phyloP scores from a whole-genome alignment of 2,113 vertebrate species.

The Nyctereutes procyonoides region DNA sequence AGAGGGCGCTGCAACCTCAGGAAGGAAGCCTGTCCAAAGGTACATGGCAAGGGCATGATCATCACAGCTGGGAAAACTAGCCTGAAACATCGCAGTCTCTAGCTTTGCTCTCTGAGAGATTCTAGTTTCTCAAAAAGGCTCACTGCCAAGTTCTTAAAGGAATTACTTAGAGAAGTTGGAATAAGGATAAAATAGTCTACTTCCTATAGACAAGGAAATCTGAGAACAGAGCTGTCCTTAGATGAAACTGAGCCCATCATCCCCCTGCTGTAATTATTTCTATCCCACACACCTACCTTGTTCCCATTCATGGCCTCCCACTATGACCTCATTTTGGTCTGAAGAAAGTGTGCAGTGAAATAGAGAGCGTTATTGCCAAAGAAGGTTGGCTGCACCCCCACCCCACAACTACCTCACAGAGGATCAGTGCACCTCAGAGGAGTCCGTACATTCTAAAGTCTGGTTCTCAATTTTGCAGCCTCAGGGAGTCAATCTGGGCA shows the following conservation, averaged over 20 bases:
- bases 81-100: neutral
- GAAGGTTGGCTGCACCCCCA: neutral
- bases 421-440: neutral
- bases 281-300: neutral
- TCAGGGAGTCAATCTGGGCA: neutral
- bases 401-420: neutral
- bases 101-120: neutral
- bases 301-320: neutral
- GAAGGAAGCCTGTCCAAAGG: neutral
- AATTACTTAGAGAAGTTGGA: neutral
- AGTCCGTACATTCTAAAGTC: neutral
- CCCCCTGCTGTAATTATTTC: neutral
- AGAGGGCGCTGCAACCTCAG: neutral
- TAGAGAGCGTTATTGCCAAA: neutral
- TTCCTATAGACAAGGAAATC: neutral
- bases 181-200: neutral
- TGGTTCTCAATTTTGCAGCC: neutral
- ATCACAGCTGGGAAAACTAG: neutral
- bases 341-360: neutral
- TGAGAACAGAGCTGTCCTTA: neutral
- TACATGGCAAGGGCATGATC: fast-evolving
- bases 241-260: neutral
- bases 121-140: neutral
- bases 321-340: neutral
- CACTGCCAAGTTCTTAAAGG: neutral